Percentiles rank a stretch among this genome's conserved stretches.
Evolutionary conservation across 2,113 vertebrate genomes (phyloP).

Genomic region (Nothobranchius furzeri): DNA sequence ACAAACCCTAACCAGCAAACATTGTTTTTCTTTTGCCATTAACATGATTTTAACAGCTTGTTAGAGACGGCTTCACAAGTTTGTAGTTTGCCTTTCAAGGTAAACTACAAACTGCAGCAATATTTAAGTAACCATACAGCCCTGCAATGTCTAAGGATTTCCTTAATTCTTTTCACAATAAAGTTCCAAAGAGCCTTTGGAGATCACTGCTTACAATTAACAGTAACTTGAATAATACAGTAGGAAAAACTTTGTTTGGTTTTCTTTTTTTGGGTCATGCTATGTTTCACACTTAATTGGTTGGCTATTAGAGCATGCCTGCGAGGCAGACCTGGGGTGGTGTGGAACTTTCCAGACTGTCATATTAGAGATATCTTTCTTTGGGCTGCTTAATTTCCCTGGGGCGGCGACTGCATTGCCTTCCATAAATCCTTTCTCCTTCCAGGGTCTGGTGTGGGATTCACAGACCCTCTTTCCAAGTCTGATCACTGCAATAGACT

Average conservation of each 20-base stretch:
- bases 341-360: constrained; percentile 42
- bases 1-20: too few relatives aligned
- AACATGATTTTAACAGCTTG: too few relatives aligned
- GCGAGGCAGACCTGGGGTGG: constrained; percentile 42
- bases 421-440: constrained; percentile 58
- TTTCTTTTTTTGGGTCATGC: constrained; percentile 20
- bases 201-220: too few relatives aligned
- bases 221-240: too few relatives aligned
- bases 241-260: constrained; percentile 6
- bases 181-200: too few relatives aligned
- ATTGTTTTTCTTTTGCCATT: too few relatives aligned
- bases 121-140: too few relatives aligned
- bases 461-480: constrained; percentile 41
- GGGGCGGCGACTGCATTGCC: constrained; percentile 49
- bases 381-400: constrained; percentile 75
- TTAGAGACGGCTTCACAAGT: too few relatives aligned
- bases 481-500: constrained; percentile 39
- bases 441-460: constrained; percentile 23
- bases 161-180: too few relatives aligned
- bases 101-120: too few relatives aligned
- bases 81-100: too few relatives aligned
- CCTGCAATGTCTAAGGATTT: too few relatives aligned
- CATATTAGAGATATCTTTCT: constrained; percentile 58
- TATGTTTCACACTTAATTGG: constrained; percentile 68
- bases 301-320: constrained; percentile 40